Conservation (phyloP, 2,888 invertebrate species). For the Drosophila sordidapex region DNA sequence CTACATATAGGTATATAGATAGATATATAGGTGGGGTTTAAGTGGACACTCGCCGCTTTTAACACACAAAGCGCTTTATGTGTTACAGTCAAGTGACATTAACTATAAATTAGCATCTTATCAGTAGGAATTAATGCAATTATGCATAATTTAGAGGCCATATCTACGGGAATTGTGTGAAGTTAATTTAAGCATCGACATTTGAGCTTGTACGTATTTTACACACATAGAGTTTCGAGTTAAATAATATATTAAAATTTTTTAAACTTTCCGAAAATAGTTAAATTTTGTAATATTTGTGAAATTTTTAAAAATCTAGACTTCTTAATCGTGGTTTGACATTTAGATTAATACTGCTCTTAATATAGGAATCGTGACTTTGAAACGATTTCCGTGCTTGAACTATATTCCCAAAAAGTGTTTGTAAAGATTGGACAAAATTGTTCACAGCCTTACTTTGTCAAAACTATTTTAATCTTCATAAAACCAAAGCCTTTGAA, state of each 20-base stretch:
- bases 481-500: too few relatives aligned
- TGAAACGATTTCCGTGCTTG: background rate
- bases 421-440: background rate
- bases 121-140: background rate
- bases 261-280: background rate
- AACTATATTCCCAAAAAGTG: background rate
- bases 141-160: background rate
- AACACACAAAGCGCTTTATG: slow-evolving; percentile 2
- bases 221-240: background rate
- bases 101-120: slow-evolving; percentile 3
- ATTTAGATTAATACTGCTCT: background rate
- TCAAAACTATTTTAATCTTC: background rate
- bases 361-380: background rate
- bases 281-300: too few relatives aligned
- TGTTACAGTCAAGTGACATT: slow-evolving; percentile 3
- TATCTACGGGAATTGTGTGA: background rate
- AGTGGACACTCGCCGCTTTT: slow-evolving; percentile 13
- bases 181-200: background rate
- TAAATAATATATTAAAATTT: background rate
- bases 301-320: background rate
- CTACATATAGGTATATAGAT: background rate
- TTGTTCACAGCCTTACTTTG: background rate
- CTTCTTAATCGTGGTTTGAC: too few relatives aligned
- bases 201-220: background rate
- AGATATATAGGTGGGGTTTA: background rate